Base-by-base conservation (phyloP, 1,140 invertebrate genomes). In the Heliothis subflexa region DNA sequence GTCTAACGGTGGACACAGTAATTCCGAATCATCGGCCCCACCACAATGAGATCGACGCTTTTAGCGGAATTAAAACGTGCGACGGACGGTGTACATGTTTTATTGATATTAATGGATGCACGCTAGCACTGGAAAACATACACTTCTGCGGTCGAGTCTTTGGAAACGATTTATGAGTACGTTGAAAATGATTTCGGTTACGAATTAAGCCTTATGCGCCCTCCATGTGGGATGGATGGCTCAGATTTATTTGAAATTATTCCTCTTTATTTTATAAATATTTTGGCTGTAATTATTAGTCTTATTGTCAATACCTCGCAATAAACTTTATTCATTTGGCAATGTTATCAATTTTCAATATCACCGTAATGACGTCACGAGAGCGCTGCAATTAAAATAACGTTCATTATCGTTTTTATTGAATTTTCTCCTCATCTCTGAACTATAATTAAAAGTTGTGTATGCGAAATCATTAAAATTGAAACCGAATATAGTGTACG, bases 21-120 rank as follows among this genome's bases (percentile, higher is more conserved):
- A 86, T 86, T 83, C 82, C 83, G 83, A 86, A 90, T 89, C 85
- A 86, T 84, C 84, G 83, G 75, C 33, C 59, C 80, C 28, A 84
- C 86, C 87, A 88, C 89, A 91, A 92, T 92, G 88, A 88, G 88
- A 89, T 90, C 85, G 86, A 87, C 89, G 91, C 91, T 93, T 93
- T 93, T 92, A 93, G 85, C 80, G 85, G 82, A 89, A 91, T 92
- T 92, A 91, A 91, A 91, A 89, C 83, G 86, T 85, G 81, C 79
- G 76, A 70, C 79, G 79, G 49, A 70, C 75, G 66, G 72, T 81
- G 79, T 82, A 81, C 83, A 88, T 89, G 89, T 90, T 90, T 91
- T 87, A 90, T 89, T 92, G 88, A 81, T 83, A 85, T 81, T 81
- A 78, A 83, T 81, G 81, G 77, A 68, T 72, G 55, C 40, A 59